A percentile compares a stretch with the other conserved stretches of the same genome.
These are phyloP conservation scores for Oasisia sp. DNA, from an alignment of 2,888 invertebrate species.

Conservation along the genomic window DNA sequence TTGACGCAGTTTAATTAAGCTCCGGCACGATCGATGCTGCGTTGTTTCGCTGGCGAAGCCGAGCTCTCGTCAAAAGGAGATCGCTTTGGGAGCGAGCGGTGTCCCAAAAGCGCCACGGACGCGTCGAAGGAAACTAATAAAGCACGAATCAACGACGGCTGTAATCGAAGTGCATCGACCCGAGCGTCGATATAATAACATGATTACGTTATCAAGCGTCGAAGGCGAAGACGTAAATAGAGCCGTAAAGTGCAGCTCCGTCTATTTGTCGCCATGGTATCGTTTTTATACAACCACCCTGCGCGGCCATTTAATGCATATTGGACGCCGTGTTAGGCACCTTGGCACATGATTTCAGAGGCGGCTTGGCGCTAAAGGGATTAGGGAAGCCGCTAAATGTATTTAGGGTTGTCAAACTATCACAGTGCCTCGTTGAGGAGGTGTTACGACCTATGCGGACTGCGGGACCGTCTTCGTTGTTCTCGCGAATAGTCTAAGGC, in stretches of 20 bases:
- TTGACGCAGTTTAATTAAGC: conserved; percentile 17
- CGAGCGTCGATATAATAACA: not conserved
- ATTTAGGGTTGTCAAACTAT: not conserved
- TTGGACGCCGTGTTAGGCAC: not conserved
- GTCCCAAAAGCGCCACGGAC: not conserved
- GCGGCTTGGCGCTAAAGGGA: not conserved
- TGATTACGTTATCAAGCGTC: not conserved
- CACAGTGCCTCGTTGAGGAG: not conserved
- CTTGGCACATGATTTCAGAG: not conserved
- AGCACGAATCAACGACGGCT: conserved; percentile 12
- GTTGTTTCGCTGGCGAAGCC: not conserved
- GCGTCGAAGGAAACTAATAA: conserved; percentile 10
- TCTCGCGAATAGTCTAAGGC: not conserved
- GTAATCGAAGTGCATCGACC: not conserved
- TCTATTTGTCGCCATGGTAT: conserved; percentile 17
- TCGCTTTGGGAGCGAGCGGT: not conserved
- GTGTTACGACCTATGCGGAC: not conserved
- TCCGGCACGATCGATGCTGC: not conserved
- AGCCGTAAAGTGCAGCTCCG: not conserved
- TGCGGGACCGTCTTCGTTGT: not conserved
- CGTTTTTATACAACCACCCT: not conserved
- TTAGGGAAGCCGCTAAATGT: not conserved
- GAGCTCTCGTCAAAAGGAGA: not conserved
- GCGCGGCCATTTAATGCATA: not conserved
- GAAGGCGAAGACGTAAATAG: conserved; percentile 4